These are phyloP conservation scores for Lucifuga dentata DNA, from an alignment of 2,113 vertebrate species.

Conservation along the genomic window DNA sequence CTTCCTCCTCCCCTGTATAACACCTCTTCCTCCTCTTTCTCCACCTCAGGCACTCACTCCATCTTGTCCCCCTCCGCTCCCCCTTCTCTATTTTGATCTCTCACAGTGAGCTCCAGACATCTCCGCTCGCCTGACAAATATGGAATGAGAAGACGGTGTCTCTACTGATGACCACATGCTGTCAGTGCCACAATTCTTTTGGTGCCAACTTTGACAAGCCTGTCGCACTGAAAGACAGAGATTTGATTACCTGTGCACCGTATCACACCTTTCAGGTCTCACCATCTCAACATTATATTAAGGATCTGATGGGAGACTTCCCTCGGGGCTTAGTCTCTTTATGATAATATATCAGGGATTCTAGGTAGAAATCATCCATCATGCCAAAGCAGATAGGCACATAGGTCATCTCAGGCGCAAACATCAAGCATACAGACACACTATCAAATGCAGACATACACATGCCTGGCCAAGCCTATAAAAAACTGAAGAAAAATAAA, in stretches of 20 bases:
- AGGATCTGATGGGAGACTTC: constrained; percentile 10
- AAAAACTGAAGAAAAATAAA: constrained; percentile 14
- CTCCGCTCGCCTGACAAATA: constrained; percentile 32
- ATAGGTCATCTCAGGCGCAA: not conserved
- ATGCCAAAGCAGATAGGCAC: not conserved
- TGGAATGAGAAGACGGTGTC: constrained; percentile 26
- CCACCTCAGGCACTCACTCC: constrained; percentile 5
- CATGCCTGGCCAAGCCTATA: not conserved
- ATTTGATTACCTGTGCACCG: constrained; percentile 38
- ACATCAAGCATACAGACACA: constrained; percentile 8
- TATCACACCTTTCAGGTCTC: constrained; percentile 18
- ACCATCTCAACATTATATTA: constrained; percentile 17
- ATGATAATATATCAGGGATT: constrained; percentile 18
- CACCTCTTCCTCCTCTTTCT: constrained; percentile 26
- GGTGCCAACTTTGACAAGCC: constrained; percentile 24
- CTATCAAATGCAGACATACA: not conserved
- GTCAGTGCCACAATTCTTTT: constrained; percentile 38
- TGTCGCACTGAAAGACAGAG: constrained; percentile 35
- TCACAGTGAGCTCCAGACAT: constrained; percentile 19
- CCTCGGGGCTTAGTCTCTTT: constrained; percentile 3
- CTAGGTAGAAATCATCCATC: constrained; percentile 16
- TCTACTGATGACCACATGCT: constrained; percentile 27
- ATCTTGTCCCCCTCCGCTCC: constrained; percentile 11
- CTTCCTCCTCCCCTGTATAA: not conserved
- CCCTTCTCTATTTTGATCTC: constrained; percentile 25